phyloP scores from a whole-genome alignment of 2,113 vertebrate species.

The Varanus salvator region DNA sequence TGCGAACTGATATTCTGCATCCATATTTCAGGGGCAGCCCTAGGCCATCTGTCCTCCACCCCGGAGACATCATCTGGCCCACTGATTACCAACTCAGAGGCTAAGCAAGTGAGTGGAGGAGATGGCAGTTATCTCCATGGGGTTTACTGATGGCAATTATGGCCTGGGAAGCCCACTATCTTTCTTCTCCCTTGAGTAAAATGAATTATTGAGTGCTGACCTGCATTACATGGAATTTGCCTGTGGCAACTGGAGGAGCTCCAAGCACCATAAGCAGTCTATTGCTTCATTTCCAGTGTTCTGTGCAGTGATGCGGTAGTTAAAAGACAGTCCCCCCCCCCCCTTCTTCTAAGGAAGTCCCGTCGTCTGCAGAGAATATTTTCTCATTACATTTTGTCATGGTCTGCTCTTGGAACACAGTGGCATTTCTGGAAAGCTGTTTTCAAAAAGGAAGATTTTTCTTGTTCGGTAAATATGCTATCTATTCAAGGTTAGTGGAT shows the following conservation, averaged over 20 bases:
- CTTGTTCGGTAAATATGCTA: conserved; percentile 22
- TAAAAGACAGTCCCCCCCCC: background rate
- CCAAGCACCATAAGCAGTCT: background rate
- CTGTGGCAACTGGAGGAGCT: background rate
- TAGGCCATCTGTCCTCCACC: too few relatives aligned
- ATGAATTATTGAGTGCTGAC: background rate
- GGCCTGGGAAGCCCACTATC: background rate
- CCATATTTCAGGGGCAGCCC: background rate
- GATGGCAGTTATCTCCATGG: background rate
- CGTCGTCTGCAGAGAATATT: background rate
- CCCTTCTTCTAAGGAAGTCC: background rate
- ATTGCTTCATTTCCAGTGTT: conserved; percentile 22
- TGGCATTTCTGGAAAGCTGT: background rate
- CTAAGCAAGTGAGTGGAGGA: background rate
- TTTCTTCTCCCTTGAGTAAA: background rate
- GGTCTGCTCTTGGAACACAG: too few relatives aligned
- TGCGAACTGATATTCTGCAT: too few relatives aligned
- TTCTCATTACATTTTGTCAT: conserved; percentile 23
- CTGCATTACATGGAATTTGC: background rate
- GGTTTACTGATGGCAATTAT: background rate
- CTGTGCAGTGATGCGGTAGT: background rate
- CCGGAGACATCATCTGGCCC: background rate
- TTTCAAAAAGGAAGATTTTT: background rate
- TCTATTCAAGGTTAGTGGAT: conserved; percentile 27
- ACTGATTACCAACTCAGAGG: background rate